Evolutionary conservation across 2,113 vertebrate species (phyloP).

Genomic region (Mormyrus lacerda): DNA sequence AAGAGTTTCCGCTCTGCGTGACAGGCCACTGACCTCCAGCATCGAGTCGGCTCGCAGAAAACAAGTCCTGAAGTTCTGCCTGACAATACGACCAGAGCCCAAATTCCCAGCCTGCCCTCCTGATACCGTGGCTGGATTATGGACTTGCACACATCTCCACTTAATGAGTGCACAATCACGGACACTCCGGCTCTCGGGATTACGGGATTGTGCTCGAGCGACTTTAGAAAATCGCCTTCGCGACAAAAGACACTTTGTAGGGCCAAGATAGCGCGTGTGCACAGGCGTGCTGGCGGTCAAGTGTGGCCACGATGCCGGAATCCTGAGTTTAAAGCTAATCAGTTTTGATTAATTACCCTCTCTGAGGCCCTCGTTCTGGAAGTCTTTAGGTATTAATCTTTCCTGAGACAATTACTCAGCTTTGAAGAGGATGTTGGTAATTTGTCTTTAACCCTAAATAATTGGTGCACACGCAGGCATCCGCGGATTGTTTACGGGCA

Average conservation of each 20-base stretch:
- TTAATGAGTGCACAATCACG: conserved; percentile 1
- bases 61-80: neutral
- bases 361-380: neutral
- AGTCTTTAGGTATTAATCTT: conserved; percentile 3
- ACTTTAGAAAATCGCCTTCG: neutral
- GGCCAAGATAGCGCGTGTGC: too few species aligned
- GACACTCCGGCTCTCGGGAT: neutral
- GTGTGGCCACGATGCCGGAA: neutral
- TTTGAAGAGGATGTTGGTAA: neutral
- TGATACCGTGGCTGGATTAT: neutral
- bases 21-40: conserved; percentile 22
- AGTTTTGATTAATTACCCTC: conserved; percentile 18
- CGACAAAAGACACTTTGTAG: neutral
- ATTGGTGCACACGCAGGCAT: neutral
- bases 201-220: neutral
- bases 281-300: neutral
- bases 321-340: conserved; percentile 10
- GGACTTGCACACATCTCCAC: neutral
- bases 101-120: neutral
- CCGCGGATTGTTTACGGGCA: neutral
- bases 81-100: conserved; percentile 1
- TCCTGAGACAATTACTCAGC: neutral
- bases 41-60: conserved; percentile 24
- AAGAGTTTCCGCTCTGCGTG: conserved; percentile 12
- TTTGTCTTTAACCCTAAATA: conserved; percentile 13